Evolutionary conservation across 1,140 invertebrate species (phyloP).

Genomic region (Odontomachus brunneus): DNA sequence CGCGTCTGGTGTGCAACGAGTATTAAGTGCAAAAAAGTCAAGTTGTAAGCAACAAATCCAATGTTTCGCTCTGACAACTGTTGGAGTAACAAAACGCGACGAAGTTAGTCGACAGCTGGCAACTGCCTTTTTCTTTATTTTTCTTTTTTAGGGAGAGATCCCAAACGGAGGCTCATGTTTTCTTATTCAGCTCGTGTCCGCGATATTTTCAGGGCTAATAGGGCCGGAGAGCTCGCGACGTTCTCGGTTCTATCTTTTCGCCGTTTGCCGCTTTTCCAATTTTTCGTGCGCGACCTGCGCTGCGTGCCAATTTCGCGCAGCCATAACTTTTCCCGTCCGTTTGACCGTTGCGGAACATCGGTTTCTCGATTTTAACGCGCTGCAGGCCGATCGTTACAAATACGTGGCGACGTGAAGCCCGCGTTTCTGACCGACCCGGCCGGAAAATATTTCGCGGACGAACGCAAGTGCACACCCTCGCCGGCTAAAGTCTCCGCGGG

Average conservation of each 20-base stretch:
- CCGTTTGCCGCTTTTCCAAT: slow-evolving; percentile 57
- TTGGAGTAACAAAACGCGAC: too few relatives aligned
- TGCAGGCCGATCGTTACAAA: slow-evolving; percentile 31
- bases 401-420: slow-evolving; percentile 19
- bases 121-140: slow-evolving; percentile 30
- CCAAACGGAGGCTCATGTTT: background rate
- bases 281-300: slow-evolving; percentile 31
- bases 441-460: slow-evolving; percentile 31
- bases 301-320: slow-evolving; percentile 44
- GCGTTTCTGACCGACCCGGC: slow-evolving; percentile 8
- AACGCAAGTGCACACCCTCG: background rate
- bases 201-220: slow-evolving; percentile 57
- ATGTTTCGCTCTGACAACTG: too few relatives aligned
- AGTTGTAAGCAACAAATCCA: too few relatives aligned
- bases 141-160: slow-evolving; percentile 14
- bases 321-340: slow-evolving; percentile 39
- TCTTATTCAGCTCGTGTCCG: slow-evolving; percentile 54
- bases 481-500: slow-evolving; percentile 21
- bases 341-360: slow-evolving; percentile 40
- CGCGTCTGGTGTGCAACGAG: too few relatives aligned
- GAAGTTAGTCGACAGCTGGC: too few relatives aligned
- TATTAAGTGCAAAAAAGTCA: too few relatives aligned
- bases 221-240: slow-evolving; percentile 24
- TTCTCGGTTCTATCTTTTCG: slow-evolving; percentile 45
- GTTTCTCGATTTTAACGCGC: slow-evolving; percentile 43